phyloP scores from a whole-genome alignment of 2,888 invertebrate species.

The Metallyticus violacea region DNA sequence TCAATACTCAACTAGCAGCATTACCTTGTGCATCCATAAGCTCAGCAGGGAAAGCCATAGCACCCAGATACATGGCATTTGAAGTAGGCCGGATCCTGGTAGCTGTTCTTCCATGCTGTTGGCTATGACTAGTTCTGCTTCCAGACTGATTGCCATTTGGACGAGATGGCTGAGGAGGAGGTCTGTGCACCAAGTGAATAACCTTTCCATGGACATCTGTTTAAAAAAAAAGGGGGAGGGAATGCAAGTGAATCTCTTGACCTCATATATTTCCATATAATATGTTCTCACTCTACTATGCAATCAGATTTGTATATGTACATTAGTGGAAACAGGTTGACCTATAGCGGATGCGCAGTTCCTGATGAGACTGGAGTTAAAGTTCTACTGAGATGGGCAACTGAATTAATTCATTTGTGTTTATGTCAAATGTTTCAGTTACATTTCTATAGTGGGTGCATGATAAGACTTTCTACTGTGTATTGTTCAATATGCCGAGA shows the following conservation, averaged over 20 bases:
- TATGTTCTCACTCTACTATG: too few species aligned
- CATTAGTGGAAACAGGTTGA: too few species aligned
- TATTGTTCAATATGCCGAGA: too few species aligned
- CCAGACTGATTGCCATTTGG: conserved; percentile 37
- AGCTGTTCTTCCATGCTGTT: conserved; percentile 37
- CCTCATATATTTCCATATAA: not conserved
- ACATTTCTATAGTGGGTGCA: too few species aligned
- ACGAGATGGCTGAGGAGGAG: conserved; percentile 62
- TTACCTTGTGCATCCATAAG: conserved; percentile 40
- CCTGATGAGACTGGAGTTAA: too few species aligned
- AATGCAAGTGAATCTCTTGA: not conserved
- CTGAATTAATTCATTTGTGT: too few species aligned
- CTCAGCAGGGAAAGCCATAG: conserved; percentile 57
- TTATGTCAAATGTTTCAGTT: too few species aligned
- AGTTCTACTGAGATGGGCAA: too few species aligned
- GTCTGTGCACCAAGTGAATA: conserved; percentile 85
- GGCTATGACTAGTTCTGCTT: conserved; percentile 37
- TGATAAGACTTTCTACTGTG: too few species aligned
- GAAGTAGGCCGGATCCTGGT: conserved; percentile 39
- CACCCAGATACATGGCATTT: conserved; percentile 57
- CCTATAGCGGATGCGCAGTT: too few species aligned
- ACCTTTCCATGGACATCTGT: conserved; percentile 90
- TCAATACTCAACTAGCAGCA: too few species aligned
- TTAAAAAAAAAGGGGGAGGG: conserved; percentile 32
- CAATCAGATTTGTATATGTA: too few species aligned